Evolutionary conservation across 2,113 vertebrate genomes (phyloP), one percentile per base, ranked within the genome.

Genomic region (Pogonocichla stellata): DNA sequence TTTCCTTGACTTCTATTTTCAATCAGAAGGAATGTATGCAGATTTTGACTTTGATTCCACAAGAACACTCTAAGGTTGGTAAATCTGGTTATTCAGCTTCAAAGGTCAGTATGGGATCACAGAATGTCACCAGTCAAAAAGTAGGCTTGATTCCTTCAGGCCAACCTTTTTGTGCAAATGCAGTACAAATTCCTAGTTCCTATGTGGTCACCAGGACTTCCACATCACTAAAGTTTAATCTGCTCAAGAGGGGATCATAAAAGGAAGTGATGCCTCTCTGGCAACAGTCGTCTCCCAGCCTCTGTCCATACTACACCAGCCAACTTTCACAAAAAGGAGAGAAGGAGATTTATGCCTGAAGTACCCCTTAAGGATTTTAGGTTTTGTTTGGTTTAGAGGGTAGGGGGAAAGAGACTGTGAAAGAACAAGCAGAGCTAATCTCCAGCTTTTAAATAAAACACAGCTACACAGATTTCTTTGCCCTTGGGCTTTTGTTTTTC

Each of bases 381-480:
- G 86, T 95, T 96, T 97, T 95, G 94, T 96, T 96, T 95, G 77
- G 38, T 96, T 97, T 94, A 97, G 91, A 91, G 69, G 62, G 81
- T 67, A 88, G 58, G 78, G 64, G 69, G 88, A 97, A 75, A 90
- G 82, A 84, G 84, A 92, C 93, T 81, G 51, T 72, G 64, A 93
- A 97, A 93, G 91, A 96, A 95, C 87, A 97, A 95, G 92, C 90
- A 95, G 51, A 86, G 88, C 79, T 97, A 94, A 95, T 96, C 96
- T 94, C 75, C 79, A 91, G 90, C 58, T 93, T 94, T 95, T 84
- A 93, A 94, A 95, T 93, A 97, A 93, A 96, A 93, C 77, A 64
- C 79, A 88, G 82, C 86, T 88, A 88, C 71, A 93, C 12, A 80
- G 54, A 87, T 96, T 95, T 86, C 82, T 81, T 86, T 86, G 91